Evolutionary conservation across 2,113 vertebrate species (phyloP).

Genomic region (Barbus barbus): DNA sequence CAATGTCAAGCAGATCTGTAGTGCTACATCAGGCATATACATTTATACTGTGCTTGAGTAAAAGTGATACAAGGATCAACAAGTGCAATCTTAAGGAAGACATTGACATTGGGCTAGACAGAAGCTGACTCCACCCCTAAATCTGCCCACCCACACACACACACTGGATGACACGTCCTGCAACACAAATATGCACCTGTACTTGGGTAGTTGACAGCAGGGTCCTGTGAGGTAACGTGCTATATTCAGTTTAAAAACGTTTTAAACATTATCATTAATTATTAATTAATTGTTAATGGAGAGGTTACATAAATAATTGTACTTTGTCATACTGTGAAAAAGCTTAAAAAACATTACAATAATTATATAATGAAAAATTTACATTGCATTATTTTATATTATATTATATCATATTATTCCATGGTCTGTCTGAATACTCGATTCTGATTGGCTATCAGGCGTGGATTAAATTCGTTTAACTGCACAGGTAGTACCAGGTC

Average conservation of each 20-base stretch:
- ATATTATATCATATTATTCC: too few species aligned
- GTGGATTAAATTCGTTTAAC: too few species aligned
- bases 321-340: background rate
- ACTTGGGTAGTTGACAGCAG: background rate
- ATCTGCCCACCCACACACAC: conserved; percentile 30
- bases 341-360: background rate
- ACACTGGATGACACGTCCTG: background rate
- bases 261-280: background rate
- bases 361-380: background rate
- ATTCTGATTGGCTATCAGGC: too few species aligned
- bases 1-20: background rate
- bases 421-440: too few species aligned
- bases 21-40: background rate
- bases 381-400: too few species aligned
- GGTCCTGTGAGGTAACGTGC: background rate
- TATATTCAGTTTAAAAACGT: background rate
- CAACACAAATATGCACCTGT: conserved; percentile 29
- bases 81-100: conserved; percentile 38
- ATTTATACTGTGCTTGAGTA: background rate
- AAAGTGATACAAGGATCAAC: conserved; percentile 50
- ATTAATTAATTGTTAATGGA: too few species aligned
- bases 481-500: too few species aligned
- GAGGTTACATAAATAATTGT: background rate
- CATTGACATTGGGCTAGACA: too few species aligned
- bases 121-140: conserved; percentile 34